Evolutionary conservation across 35 echinoderm and acorn worm species (phyloP).

Genomic region (Lytechinus pictus): DNA sequence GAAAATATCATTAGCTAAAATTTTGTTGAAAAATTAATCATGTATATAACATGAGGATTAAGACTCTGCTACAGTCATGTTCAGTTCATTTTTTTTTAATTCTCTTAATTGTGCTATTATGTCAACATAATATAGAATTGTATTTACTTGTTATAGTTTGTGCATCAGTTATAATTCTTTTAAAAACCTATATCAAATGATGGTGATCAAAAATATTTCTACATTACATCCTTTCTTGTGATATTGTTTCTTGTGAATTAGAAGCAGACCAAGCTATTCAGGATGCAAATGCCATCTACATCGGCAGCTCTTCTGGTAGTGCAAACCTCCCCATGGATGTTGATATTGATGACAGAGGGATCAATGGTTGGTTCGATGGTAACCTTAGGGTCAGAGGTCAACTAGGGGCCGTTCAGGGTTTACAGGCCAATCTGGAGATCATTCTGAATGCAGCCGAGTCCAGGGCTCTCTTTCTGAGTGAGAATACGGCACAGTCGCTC

Average conservation of each 20-base stretch:
- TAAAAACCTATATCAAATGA: not conserved
- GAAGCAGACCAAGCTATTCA: constrained; percentile 64
- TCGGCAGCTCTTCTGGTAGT: constrained; percentile 52
- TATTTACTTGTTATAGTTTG: not conserved
- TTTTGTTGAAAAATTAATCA: too few species aligned
- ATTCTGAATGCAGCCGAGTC: not conserved
- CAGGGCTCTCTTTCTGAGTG: not conserved
- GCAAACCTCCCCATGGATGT: constrained; percentile 62
- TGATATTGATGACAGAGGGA: constrained; percentile 49
- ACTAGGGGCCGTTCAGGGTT: not conserved
- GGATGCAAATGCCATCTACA: constrained; percentile 58
- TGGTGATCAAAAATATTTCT: not conserved
- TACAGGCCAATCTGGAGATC: not conserved
- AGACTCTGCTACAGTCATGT: too few species aligned
- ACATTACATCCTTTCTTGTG: not conserved
- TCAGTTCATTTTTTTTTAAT: too few species aligned
- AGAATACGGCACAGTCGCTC: not conserved
- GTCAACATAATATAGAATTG: not conserved
- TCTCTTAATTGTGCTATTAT: too few species aligned
- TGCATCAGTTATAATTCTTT: not conserved
- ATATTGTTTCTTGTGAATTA: not conserved
- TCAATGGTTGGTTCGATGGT: constrained; percentile 24
- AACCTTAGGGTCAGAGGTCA: constrained; percentile 28
- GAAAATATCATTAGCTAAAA: too few species aligned
- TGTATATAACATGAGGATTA: too few species aligned